Evolutionary conservation across 2,113 vertebrate species (phyloP), one percentile per base, ranked within the genome.

Genomic region (Typhlomys cinereus): DNA sequence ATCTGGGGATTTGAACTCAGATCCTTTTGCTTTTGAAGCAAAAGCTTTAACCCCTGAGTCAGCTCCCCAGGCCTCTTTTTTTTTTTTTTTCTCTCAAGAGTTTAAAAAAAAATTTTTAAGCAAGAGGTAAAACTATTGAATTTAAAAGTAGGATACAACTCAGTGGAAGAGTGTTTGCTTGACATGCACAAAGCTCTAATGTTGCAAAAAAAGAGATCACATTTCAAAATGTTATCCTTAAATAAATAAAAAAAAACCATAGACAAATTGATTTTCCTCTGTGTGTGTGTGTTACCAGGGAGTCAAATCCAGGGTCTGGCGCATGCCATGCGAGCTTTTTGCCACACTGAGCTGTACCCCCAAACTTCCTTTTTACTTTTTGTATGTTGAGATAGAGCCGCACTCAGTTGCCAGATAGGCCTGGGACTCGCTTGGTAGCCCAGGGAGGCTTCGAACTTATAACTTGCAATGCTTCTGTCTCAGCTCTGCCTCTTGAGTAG

Each of bases 221-320:
- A 85, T 85, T 89, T 29, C 62, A 88, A 87, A 82, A 70, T 57
- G 7, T 64, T 34, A 89, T 44, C 34, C 15, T 89, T 39, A 86
- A 90, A 57, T 57, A 62, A 73, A 76, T 79, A 62, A 76, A 81
- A 71, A 76, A 76, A 93, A 96, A 67, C 31, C 11, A 23, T 25
- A 85, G 64, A 29, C 64, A 66, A 66, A 66, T n/a, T 9, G 27
- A 14, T 34, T 66, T 66, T 34, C n/a, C 31, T 66, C n/a, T n/a
- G n/a, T n/a, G n/a, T n/a, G n/a, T 23, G 11, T 44, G 39, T 71
- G 39, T 10, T 15, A n/a, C 64, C n/a, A 64, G 69, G 39, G 39
- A 41, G n/a, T 41, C 27, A 39, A 44, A 27, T 39, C 21, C 20
- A 41, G 39, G 69, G 39, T 21, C 18, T 71, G 13, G 64, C 11